phyloP scores from a whole-genome alignment of 37 sponge, comb jelly and placozoan species.

The Dysidea cf. avara region DNA sequence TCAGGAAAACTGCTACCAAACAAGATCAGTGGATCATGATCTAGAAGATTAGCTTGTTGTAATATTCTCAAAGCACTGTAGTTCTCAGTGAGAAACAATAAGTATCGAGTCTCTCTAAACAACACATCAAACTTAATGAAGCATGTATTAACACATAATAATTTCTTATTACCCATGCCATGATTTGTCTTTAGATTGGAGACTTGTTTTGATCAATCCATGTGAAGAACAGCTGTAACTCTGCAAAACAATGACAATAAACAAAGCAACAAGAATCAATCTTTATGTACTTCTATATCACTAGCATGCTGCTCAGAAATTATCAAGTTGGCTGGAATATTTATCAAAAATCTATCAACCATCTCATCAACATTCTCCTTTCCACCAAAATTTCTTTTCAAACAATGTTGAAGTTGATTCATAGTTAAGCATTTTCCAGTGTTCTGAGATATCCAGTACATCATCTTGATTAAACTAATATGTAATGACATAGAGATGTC shows the following conservation, averaged over 20 bases:
- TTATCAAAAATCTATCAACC: constrained; percentile 12
- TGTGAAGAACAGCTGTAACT: constrained; percentile 54
- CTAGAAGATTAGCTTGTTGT: constrained; percentile 23
- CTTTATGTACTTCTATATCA: too few relatives aligned
- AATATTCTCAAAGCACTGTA: constrained; percentile 87
- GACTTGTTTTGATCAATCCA: constrained; percentile 79
- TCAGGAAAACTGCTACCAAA: constrained; percentile 96
- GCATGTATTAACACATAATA: neutral
- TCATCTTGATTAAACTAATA: constrained; percentile 91
- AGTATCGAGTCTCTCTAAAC: constrained; percentile 88
- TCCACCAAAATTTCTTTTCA: constrained; percentile 90
- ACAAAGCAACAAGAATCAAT: neutral
- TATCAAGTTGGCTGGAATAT: neutral
- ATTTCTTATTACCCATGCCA: constrained; percentile 76
- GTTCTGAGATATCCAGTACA: constrained; percentile 73
- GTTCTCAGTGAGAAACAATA: constrained; percentile 91
- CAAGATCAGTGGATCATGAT: constrained; percentile 58
- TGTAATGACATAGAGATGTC: neutral
- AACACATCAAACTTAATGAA: neutral
- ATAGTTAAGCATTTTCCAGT: constrained; percentile 22
- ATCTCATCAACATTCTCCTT: constrained; percentile 17
- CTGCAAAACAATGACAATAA: constrained; percentile 6
- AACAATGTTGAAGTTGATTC: constrained; percentile 75
- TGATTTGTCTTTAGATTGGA: constrained; percentile 50
- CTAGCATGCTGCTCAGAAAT: neutral